Base-by-base conservation (phyloP, 1,140 invertebrate species). In the Drosophila yakuba region DNA sequence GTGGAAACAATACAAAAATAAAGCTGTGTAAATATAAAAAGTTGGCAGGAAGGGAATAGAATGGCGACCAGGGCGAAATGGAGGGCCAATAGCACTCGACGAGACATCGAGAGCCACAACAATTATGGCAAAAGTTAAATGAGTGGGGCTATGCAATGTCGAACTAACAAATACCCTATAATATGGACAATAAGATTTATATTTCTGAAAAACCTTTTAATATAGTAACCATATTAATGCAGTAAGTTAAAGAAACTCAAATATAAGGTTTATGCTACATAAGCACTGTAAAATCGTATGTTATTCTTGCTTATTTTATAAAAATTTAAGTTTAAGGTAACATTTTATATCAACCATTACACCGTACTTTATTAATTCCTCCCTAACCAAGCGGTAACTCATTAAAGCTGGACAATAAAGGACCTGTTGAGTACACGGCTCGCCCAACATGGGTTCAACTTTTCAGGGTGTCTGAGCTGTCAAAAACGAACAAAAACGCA, bases 1-100 rank as follows among this genome's bases (percentile, higher is more conserved):
- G 79, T 63, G 83, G 76, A 66, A 83, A 79, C 58, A 83, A 68
- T 73, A 59, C 75, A 55, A 73, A 88, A 86, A 75, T 62, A 86
- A 62, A 78, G 58, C 51, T 72, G 66, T 85, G 60, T 76, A 79
- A 88, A 86, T 88, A 82, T 69, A 61, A 78, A 62, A 73, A 52
- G 51, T 36, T 60, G 63, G 44, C 15, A 52, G 48, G 20, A 36
- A 17, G 23, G 47, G 17, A 17, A 47, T 15, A 14, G 25, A n/a
- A 28, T 20, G 23, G n/a, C 10, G 32, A 10, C 10, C 23, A 39
- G 45, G 20, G n/a, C 12, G 11, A n/a, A 17, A 20, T 61, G 14
- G 28, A 28, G n/a, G 59, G 32, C 20, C 60, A 75, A 54, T 54
- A 58, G 55, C 35, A 64, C 47, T 79, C 41, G 25, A 47, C 45